Percentiles rank a stretch among this genome's conserved stretches.
phyloP scores from a whole-genome alignment of 2,113 vertebrate genomes.

The Riparia riparia region DNA sequence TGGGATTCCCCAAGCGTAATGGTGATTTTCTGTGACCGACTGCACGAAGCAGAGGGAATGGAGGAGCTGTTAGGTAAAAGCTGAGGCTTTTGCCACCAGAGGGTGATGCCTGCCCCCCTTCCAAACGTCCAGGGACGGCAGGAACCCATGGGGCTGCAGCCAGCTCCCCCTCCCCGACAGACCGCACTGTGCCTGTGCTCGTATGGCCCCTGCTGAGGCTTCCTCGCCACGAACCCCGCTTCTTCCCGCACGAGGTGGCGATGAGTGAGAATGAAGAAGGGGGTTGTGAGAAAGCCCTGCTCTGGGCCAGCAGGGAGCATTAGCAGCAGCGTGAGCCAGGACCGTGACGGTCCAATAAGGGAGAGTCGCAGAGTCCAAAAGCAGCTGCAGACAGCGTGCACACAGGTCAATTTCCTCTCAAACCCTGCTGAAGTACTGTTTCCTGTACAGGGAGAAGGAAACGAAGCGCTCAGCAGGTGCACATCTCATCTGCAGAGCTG shows the following conservation, averaged over 20 bases:
- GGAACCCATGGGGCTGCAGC: background rate
- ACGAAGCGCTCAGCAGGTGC: background rate
- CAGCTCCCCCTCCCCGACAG: background rate
- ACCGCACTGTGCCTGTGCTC: background rate
- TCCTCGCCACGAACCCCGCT: background rate
- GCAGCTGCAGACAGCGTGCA: background rate
- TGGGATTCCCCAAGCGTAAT: background rate
- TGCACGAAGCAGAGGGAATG: background rate
- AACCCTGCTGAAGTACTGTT: background rate
- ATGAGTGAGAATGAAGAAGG: background rate
- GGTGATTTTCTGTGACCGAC: background rate
- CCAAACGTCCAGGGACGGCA: accelerated
- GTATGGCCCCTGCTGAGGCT: background rate
- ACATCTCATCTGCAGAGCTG: background rate
- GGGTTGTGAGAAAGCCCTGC: background rate
- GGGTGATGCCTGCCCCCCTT: conserved; percentile 3
- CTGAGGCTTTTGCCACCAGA: background rate
- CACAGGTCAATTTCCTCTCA: background rate
- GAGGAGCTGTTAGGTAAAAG: background rate
- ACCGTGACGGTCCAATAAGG: background rate
- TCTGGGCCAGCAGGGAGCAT: background rate
- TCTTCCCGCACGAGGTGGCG: background rate
- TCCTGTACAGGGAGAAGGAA: background rate
- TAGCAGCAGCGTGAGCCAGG: background rate
- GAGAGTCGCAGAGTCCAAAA: background rate